phyloP scores from a whole-genome alignment of 2,113 vertebrate genomes.

The Microtus richardsoni region DNA sequence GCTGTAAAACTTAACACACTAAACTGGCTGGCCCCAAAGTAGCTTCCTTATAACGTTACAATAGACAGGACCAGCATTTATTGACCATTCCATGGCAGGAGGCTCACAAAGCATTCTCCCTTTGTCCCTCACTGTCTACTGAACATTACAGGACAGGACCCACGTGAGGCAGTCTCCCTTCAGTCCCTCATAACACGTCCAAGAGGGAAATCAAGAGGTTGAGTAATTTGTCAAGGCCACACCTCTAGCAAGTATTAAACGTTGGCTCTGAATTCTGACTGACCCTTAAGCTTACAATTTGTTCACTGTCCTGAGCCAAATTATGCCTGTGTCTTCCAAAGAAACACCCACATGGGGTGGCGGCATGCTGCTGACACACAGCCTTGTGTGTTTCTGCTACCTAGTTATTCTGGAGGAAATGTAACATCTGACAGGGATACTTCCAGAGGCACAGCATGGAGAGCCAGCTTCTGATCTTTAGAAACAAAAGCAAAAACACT shows the following conservation, averaged over 20 bases:
- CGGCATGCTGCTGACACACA: background rate
- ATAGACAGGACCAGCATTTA: background rate
- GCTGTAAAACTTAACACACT: background rate
- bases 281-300: background rate
- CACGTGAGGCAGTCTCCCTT: background rate
- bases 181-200: background rate
- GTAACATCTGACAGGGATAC: slow-evolving; percentile 12
- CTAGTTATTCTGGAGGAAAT: background rate
- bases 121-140: background rate
- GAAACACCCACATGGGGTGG: background rate
- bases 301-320: background rate
- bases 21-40: background rate
- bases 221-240: background rate
- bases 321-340: background rate
- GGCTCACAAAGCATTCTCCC: background rate
- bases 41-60: background rate
- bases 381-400: background rate
- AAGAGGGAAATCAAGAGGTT: background rate
- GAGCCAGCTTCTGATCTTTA: slow-evolving; percentile 9
- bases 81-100: background rate
- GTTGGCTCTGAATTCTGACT: background rate
- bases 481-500: background rate
- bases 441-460: background rate
- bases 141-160: background rate
- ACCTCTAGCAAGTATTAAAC: background rate